Base-by-base conservation (phyloP, 2,888 invertebrate species). In the Choristoneura rosaceana region DNA sequence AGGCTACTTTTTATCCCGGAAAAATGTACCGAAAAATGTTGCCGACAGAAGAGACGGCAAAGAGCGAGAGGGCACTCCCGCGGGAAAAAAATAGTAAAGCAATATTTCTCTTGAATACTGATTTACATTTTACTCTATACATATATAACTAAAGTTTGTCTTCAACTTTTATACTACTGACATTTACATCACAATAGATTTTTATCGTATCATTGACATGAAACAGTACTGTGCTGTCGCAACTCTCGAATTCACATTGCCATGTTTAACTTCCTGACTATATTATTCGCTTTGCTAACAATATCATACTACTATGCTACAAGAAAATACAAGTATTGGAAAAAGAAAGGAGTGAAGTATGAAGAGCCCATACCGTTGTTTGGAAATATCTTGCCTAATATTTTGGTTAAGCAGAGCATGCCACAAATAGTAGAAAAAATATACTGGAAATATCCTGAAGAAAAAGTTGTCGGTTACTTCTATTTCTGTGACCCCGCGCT, bases 391-490 rank as follows among this genome's bases (percentile, higher is more conserved):
- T 38, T 68, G 7, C 10, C 43, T 4, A 45, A 63, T 10, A 17
- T 65, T 15, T 52, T 71, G 14, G 34, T 38, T 15, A 68, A 58
- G 25, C 66, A 67, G n/a, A 74, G 69, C 41, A 61, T 70, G 8
- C 61, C 74, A 3, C 69, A 75, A 55, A 17, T 74, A 4, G 33
- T 34, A 15, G 59, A 25, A 12, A 74, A 69, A 12, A 12, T 74
- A n/a, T 75, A 75, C 62, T 63, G 69, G 33, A 71, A 65, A 17
- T 71, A 71, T n/a, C 69, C 71, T 2, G 59, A 74, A 34, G 74
- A 74, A 45, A 69, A 59, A 59, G n/a, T 71, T 12, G 74, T 75
- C 5, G 71, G 71, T 3, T 61, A 45, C 50, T 71, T 43, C 62
- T 50, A 52, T 67, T 38, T 52, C 0, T 60, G 38, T 4, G 43